These are phyloP conservation scores for Hirudo medicinalis DNA, from an alignment of 1,140 invertebrate genomes.

Conservation along the genomic window DNA sequence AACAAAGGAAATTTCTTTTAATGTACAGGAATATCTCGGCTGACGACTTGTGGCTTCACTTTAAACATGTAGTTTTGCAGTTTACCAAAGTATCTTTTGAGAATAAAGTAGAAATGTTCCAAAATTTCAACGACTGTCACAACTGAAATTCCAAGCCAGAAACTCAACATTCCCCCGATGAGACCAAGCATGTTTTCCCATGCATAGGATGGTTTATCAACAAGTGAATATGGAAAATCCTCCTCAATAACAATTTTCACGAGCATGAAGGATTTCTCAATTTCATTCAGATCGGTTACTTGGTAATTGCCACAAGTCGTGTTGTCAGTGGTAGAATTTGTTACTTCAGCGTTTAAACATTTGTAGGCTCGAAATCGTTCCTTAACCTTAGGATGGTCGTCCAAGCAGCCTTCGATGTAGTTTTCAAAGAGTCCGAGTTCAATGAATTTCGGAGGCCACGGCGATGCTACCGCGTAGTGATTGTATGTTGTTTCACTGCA, in stretches of 20 bases:
- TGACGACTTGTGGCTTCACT: too few species aligned
- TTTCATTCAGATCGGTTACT: not conserved
- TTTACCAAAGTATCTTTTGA: not conserved
- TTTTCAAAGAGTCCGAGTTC: not conserved
- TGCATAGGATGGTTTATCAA: not conserved
- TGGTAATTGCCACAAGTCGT: not conserved
- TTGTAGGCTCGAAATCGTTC: not conserved
- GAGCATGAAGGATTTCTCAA: not conserved
- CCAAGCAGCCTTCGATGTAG: not conserved
- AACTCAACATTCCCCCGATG: not conserved
- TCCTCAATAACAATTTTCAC: not conserved
- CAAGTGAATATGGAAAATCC: not conserved
- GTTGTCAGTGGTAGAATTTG: too few species aligned
- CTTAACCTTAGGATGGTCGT: not conserved
- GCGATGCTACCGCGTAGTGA: not conserved
- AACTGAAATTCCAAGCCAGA: constrained; percentile 5
- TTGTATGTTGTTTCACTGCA: not conserved
- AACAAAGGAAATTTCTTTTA: too few species aligned
- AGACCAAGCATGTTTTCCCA: not conserved
- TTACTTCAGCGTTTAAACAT: too few species aligned
- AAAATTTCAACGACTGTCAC: not conserved
- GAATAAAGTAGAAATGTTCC: constrained; percentile 3
- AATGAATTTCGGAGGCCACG: not conserved
- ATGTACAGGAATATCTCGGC: too few species aligned
- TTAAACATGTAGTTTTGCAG: too few species aligned